Conservation (phyloP, 2,888 invertebrate species). For the Psococerastis gibbosa region DNA sequence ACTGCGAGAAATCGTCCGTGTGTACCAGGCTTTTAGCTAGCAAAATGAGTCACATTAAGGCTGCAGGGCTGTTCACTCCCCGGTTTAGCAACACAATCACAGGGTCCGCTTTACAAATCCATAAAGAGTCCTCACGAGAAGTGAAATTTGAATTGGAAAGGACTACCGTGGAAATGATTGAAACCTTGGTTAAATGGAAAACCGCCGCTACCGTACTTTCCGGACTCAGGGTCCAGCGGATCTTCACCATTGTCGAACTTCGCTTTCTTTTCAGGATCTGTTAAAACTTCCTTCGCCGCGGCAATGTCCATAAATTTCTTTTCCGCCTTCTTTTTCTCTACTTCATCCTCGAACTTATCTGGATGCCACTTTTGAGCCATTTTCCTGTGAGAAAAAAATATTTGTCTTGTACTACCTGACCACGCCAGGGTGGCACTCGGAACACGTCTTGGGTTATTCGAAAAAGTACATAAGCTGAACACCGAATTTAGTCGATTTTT, state of each 20-base stretch:
- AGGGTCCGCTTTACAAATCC: too few relatives aligned
- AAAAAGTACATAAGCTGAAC: too few relatives aligned
- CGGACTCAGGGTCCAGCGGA: conserved; percentile 88
- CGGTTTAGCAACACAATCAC: too few relatives aligned
- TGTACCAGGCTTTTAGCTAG: too few relatives aligned
- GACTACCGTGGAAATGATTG: conserved; percentile 68
- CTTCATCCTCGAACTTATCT: conserved; percentile 66
- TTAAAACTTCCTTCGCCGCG: conserved; percentile 88
- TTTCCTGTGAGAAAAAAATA: conserved; percentile 39
- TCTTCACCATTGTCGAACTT: conserved; percentile 91
- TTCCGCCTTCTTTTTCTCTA: conserved; percentile 86
- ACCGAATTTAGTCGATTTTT: too few relatives aligned
- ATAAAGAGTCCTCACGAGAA: conserved; percentile 51
- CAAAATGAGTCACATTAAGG: too few relatives aligned
- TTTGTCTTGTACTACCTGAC: too few relatives aligned
- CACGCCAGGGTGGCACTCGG: too few relatives aligned
- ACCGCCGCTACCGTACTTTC: conserved; percentile 35
- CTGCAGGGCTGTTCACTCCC: too few relatives aligned
- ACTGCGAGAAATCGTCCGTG: too few relatives aligned
- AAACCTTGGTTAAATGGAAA: conserved; percentile 54
- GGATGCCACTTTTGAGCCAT: conserved; percentile 99
- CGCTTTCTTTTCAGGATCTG: conserved; percentile 67
- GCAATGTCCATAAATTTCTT: conserved; percentile 98
- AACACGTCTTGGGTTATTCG: too few relatives aligned
- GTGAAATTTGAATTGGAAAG: conserved; percentile 94